Percentiles rank a stretch among this genome's conserved stretches.
Evolutionary conservation across 2,113 vertebrate genomes (phyloP).

Genomic region (Antennarius striatus): DNA sequence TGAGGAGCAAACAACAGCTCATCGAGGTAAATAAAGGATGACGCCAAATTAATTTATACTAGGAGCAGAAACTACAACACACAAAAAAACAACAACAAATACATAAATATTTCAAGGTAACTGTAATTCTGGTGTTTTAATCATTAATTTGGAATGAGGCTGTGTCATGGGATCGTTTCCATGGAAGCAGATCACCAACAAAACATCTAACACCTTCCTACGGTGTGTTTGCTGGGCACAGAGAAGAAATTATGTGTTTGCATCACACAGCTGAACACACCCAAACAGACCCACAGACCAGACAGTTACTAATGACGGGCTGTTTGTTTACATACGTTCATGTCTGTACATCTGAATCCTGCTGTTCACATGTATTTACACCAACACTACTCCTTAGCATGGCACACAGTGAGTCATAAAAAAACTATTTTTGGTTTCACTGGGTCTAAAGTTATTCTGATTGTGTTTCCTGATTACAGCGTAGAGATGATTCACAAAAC

Average conservation of each 20-base stretch:
- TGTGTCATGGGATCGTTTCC: neutral
- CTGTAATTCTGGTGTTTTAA: neutral
- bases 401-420: too few relatives aligned
- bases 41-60: slow-evolving; percentile 20
- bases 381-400: too few relatives aligned
- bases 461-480: too few relatives aligned
- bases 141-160: slow-evolving; percentile 15
- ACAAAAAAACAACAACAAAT: slow-evolving; percentile 7
- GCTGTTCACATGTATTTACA: neutral
- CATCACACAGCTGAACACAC: slow-evolving; percentile 16
- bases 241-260: slow-evolving; percentile 37
- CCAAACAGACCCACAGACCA: slow-evolving; percentile 57
- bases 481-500: too few relatives aligned
- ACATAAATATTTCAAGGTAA: neutral
- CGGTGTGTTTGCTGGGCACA: neutral
- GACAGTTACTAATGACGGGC: slow-evolving; percentile 10
- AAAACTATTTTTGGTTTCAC: too few relatives aligned
- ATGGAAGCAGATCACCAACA: neutral
- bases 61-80: slow-evolving; percentile 9
- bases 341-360: slow-evolving; percentile 32
- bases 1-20: slow-evolving; percentile 46
- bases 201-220: slow-evolving; percentile 22
- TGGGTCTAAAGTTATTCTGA: too few relatives aligned
- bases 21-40: slow-evolving; percentile 17
- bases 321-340: slow-evolving; percentile 8